Base-by-base conservation (phyloP, 2,888 invertebrate genomes). In the Aleiodes testaceus region DNA sequence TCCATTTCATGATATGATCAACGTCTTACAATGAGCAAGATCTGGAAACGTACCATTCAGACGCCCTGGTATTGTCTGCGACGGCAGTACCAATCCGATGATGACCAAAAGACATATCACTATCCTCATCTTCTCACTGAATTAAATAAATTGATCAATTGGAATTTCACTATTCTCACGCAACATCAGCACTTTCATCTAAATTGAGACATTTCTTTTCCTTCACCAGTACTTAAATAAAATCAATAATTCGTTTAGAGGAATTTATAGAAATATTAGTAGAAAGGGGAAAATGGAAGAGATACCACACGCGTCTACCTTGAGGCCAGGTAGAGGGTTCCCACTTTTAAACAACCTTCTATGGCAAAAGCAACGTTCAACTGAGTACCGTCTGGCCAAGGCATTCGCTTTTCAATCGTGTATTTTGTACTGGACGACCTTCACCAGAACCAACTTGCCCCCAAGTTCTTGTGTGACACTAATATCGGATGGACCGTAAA, bases 401-500 rank as follows among this genome's bases (percentile, higher is more conserved):
- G 79, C 83, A 78, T 83, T 85, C 84, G 81, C 84, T 85, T 85
- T 85, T 84, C 83, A 84, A 83, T 84, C 81, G 81, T 80, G 78
- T 72, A 81, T 79, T 80, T 79, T 72, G 75, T 77, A 74, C 76
- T 72, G 76, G 79, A 74, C 81, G 85, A 79, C 85, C 85, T 85
- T 84, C 84, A 78, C 79, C 75, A 72, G 16, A 52, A 70, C 64
- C 49, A 69, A 70, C 70, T 73, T 72, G 64, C 55, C 68, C 36
- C 53, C 53, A 18, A 55, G 59, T 42, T 59, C 42, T 42, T n/a
- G n/a, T 42, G 59, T 42, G 59, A 59, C 59, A 59, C 14, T 42
- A 20, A 59, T 59, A 7, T 42, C 16, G 59, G 59, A 59, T 59
- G 59, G 59, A 36, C 59, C 59, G 6, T 36, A 59, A 36, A 36